phyloP scores from a whole-genome alignment of 2,113 vertebrate genomes.

The Circaetus cinerascens region DNA sequence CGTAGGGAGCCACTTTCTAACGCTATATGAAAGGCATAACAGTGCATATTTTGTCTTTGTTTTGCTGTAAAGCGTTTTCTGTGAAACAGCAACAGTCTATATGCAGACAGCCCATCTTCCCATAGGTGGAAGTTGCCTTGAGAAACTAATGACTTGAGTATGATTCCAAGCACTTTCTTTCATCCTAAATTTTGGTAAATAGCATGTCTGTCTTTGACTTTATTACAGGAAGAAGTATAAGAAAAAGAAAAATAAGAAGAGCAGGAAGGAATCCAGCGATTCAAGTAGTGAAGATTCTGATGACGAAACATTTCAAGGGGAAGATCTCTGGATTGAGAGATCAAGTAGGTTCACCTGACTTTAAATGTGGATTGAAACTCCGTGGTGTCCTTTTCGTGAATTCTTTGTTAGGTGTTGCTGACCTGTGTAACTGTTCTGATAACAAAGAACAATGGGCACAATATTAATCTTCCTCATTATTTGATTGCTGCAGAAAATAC shows the following conservation, averaged over 20 bases:
- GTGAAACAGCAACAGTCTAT: background rate
- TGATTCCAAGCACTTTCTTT: background rate
- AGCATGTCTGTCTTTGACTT: background rate
- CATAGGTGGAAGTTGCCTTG: background rate
- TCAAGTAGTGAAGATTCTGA: slow-evolving; percentile 88
- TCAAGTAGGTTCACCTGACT: slow-evolving; percentile 72
- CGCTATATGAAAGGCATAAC: rapidly evolving
- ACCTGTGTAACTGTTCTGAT: background rate
- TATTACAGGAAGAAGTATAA: slow-evolving; percentile 87
- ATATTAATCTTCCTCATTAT: background rate
- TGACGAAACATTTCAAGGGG: slow-evolving; percentile 75
- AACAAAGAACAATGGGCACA: background rate
- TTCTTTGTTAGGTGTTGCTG: background rate
- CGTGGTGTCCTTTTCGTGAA: background rate
- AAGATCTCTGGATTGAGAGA: slow-evolving; percentile 89
- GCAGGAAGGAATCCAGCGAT: slow-evolving; percentile 84
- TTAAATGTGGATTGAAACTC: background rate
- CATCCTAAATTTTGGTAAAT: background rate
- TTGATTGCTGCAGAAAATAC: slow-evolving; percentile 61
- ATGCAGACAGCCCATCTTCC: background rate
- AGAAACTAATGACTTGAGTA: background rate
- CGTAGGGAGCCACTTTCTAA: background rate
- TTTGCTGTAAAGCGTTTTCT: background rate
- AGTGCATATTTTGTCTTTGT: background rate
- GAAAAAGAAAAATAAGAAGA: slow-evolving; percentile 89